Evolutionary conservation across 2,113 vertebrate species (phyloP), one percentile per base, ranked within the genome.

Genomic region (Gambusia holbrooki): DNA sequence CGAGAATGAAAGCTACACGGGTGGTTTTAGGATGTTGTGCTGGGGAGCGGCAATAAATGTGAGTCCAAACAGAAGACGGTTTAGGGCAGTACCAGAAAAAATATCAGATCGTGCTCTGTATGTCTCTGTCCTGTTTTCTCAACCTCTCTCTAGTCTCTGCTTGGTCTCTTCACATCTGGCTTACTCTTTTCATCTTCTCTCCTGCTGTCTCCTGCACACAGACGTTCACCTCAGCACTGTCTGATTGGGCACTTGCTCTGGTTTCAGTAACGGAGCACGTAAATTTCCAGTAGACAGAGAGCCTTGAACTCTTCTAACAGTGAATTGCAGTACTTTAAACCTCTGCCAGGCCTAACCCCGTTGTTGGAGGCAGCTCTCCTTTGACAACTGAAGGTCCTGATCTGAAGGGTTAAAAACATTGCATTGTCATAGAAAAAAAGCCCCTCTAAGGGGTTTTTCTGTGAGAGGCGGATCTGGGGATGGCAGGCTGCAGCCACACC

Each of bases 1-100:
- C 66, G 75, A 84, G 65, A 76, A 75, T 62, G 27, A 73, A 74
- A 79, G 63, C 70, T 74, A 67, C 67, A 84, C 79, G 74, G 86
- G 85, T 61, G 76, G 77, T 29, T 77, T 48, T 66, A 37, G 80
- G 85, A 86, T 75, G 84, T 14, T 75, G 85, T 7, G 64, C 37
- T 64, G 37, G 75, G 67, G 48, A 69, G 48, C 1, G n/a, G 63
- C 9, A 35, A 35, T 35, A 33, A 65, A 65, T n/a, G 9, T 58
- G 45, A 19, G 45, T 48, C 5, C 45, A 48, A 19, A 48, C 17
- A 48, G 17, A 48, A 17, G 25, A n/a, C 25, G 7, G 51, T 58
- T 58, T 22, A 10, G 51, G 51, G 51, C 51, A 58, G 51, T 11
- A 58, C 51, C 51, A 58, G 51, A 58, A 58, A 42, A n/a, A 58